Evolutionary conservation across 1,140 invertebrate species (phyloP).

Genomic region (Formica selysi): DNA sequence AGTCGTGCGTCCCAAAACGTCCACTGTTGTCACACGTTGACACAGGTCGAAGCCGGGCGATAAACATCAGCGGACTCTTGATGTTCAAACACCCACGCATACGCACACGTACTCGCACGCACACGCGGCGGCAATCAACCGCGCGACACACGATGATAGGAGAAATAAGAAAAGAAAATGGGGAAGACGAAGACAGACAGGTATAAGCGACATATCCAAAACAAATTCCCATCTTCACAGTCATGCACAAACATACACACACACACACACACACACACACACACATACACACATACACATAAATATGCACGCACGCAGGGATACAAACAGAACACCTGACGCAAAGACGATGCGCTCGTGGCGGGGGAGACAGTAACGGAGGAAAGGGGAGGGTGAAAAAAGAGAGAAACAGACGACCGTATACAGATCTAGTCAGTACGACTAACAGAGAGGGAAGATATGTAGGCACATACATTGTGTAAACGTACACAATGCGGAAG

Average conservation of each 20-base stretch:
- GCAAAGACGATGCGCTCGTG: slow-evolving; percentile 4
- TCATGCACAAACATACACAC: slow-evolving; percentile 54
- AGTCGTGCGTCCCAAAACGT: not conserved
- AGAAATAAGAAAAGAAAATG: not conserved
- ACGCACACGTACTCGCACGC: slow-evolving; percentile 49
- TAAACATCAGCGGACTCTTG: slow-evolving; percentile 52
- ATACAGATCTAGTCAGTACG: not conserved
- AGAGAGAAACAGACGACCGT: not conserved
- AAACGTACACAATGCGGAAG: slow-evolving; percentile 39
- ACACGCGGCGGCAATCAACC: slow-evolving; percentile 15
- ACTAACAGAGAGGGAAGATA: slow-evolving; percentile 24
- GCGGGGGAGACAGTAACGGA: not conserved
- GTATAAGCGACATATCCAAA: slow-evolving; percentile 41
- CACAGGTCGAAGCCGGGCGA: not conserved
- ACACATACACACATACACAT: slow-evolving; percentile 52
- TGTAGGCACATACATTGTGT: slow-evolving; percentile 43
- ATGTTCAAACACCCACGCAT: slow-evolving; percentile 67
- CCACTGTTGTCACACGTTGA: not conserved
- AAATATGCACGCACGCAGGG: slow-evolving; percentile 20
- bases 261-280: slow-evolving; percentile 60
- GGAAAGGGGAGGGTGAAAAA: not conserved
- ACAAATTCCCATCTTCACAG: slow-evolving; percentile 55
- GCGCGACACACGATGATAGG: slow-evolving; percentile 26
- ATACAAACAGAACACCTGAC: slow-evolving; percentile 37
- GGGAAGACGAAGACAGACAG: not conserved